A percentile compares a stretch with the other conserved stretches of the same genome.
Evolutionary conservation across 2,797 vertebrate species (phyloP).

Genomic region (Cygnus olor): DNA sequence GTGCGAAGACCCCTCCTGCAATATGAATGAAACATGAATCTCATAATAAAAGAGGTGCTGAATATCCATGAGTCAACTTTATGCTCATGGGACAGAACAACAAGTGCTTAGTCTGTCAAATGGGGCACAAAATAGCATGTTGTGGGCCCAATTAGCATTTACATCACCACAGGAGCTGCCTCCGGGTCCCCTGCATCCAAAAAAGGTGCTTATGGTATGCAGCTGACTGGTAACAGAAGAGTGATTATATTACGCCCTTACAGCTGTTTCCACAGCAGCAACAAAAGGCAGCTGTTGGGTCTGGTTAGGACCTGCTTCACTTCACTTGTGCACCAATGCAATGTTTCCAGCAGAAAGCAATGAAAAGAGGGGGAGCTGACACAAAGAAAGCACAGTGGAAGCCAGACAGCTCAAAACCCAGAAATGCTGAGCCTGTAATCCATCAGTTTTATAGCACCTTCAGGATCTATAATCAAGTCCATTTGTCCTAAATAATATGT

Average conservation of each 20-base stretch:
- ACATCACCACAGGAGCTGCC: conserved; percentile 42
- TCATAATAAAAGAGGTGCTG: not conserved
- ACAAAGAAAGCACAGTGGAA: conserved; percentile 57
- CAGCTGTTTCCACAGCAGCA: conserved; percentile 60
- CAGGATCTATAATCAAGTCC: conserved; percentile 4
- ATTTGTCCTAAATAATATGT: not conserved
- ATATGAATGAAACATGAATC: not conserved
- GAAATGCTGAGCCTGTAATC: conserved; percentile 21
- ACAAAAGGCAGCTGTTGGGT: conserved; percentile 65
- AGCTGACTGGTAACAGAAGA: conserved; percentile 42
- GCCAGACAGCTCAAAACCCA: conserved; percentile 38
- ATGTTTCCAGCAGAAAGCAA: conserved; percentile 20
- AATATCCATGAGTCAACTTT: not conserved
- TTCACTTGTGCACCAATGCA: conserved; percentile 10
- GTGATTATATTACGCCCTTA: conserved; percentile 33
- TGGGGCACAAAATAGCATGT: not conserved
- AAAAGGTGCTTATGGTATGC: conserved; percentile 47
- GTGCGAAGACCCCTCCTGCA: not conserved
- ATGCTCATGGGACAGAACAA: not conserved
- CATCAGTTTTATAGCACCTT: conserved; percentile 50
- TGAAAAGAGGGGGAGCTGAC: not conserved
- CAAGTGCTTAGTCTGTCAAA: conserved; percentile 37
- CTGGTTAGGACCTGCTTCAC: conserved; percentile 28
- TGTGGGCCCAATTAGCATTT: conserved; percentile 29
- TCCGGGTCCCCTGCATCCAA: not conserved